Evolutionary conservation across 2,888 invertebrate genomes (phyloP), one percentile per base, ranked within the genome.

Genomic region (Lasioglossum zephyrum): DNA sequence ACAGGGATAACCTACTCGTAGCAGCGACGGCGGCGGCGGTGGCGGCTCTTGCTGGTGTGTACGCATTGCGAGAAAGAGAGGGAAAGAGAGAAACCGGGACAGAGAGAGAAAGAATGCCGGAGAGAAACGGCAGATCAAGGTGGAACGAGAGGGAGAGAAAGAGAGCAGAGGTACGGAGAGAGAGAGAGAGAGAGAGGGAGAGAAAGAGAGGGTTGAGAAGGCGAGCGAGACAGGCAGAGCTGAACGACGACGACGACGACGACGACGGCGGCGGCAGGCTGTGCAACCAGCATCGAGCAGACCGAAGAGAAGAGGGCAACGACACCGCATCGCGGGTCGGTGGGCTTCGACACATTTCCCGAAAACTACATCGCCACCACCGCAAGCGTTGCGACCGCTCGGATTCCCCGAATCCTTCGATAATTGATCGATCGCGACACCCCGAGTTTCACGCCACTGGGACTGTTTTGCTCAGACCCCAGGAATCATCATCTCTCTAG

Each of bases 231-330:
- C 78, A 83, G 86, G 87, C 82, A 82, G 77, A 89, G 84, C 85
- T 87, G 88, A 89, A 90, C 87, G 90, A 89, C 90, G 90, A 86
- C 88, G 88, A 84, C 86, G 82, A 83, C 70, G 90, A 86, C 88
- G 88, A 80, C 88, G 88, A 77, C 86, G 90, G 84, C 87, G 90
- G 88, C 83, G 84, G 81, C 81, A 78, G 77, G 81, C 82, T 81
- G 85, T 87, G 83, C 86, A 87, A 81, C 82, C 81, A 79, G 73
- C 81, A 79, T 78, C 78, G 90, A 85, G 87, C 89, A 87, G 90
- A 87, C 88, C 88, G 91, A 93, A 91, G 93, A 93, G 93, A 92
- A 93, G 93, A 94, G 95, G 95, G 94, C 95, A 95, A 95, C 94
- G 95, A 95, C 95, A 94, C 92, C 91, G 92, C 80, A 81, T 85